Percentiles rank a stretch among this genome's conserved stretches.
These are phyloP conservation scores for Lacerta viridis DNA, from an alignment of 2,797 vertebrate species.

Conservation along the genomic window DNA sequence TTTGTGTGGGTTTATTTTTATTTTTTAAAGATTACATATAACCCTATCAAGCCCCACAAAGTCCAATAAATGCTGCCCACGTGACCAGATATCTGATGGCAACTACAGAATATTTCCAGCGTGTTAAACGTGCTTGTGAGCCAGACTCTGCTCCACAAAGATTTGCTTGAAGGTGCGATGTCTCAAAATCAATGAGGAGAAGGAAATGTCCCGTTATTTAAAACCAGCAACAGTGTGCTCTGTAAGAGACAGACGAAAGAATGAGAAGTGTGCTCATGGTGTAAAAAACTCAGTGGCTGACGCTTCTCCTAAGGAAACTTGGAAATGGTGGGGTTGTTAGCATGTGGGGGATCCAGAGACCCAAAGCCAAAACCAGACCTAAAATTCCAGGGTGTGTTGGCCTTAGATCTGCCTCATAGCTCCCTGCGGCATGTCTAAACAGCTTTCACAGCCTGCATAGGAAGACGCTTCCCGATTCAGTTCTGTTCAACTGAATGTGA, in stretches of 20 bases:
- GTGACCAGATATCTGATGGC: accelerated
- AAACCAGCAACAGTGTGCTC: background rate
- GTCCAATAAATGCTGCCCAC: accelerated
- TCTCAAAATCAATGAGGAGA: background rate
- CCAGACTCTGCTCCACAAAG: background rate
- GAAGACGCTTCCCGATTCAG: background rate
- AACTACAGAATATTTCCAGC: background rate
- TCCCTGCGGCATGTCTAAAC: background rate
- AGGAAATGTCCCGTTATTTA: background rate
- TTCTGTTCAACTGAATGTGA: background rate
- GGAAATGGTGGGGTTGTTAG: background rate
- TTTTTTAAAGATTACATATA: background rate
- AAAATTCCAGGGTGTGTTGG: background rate
- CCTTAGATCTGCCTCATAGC: too few relatives aligned
- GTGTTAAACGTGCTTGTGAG: background rate
- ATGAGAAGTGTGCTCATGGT: background rate
- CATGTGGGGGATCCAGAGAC: background rate
- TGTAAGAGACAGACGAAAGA: background rate
- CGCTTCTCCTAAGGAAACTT: too few relatives aligned
- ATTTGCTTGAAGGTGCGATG: background rate
- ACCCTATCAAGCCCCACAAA: background rate
- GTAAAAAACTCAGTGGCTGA: too few relatives aligned
- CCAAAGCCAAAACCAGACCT: background rate
- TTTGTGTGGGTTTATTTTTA: accelerated
- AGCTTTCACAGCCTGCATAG: background rate